phyloP scores from a whole-genome alignment of 2,113 vertebrate species.

The Siphamia tubifer region DNA sequence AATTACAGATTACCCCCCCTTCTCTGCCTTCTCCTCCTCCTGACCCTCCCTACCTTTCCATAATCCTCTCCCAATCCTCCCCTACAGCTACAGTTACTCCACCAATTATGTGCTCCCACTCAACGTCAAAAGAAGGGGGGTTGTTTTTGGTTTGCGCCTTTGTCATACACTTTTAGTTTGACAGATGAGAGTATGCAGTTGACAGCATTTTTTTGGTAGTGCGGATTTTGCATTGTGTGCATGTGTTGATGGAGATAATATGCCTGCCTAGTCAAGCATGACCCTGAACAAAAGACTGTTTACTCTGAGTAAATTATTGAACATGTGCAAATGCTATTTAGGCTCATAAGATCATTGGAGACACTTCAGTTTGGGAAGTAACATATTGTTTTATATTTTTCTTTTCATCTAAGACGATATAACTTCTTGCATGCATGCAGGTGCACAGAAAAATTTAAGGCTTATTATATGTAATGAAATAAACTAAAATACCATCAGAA shows the following conservation, averaged over 20 bases:
- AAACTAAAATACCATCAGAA: no score
- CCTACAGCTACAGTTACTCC: slow-evolving; percentile 44
- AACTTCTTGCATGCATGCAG: background rate
- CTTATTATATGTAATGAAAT: no score
- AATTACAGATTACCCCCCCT: slow-evolving; percentile 64
- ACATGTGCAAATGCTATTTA: slow-evolving; percentile 41
- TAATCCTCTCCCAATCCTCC: slow-evolving; percentile 57
- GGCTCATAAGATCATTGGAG: slow-evolving; percentile 15
- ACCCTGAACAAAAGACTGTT: slow-evolving; percentile 42
- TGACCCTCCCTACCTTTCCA: slow-evolving; percentile 37
- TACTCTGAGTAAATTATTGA: slow-evolving; percentile 59
- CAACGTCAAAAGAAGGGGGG: background rate
- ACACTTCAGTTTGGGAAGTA: background rate
- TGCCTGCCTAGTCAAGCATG: slow-evolving; percentile 22
- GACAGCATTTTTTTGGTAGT: background rate
- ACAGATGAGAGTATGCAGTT: background rate
- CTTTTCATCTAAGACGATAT: background rate
- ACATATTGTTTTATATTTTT: background rate
- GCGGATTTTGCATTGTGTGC: slow-evolving; percentile 24
- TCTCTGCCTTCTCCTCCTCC: slow-evolving; percentile 26
- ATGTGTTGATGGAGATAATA: slow-evolving; percentile 35
- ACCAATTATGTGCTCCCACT: slow-evolving; percentile 40
- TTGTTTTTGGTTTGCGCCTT: background rate
- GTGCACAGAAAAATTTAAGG: no score
- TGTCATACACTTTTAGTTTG: slow-evolving; percentile 19